Conservation (phyloP, 2,797 vertebrate species). For the Oreochromis grahami region DNA sequence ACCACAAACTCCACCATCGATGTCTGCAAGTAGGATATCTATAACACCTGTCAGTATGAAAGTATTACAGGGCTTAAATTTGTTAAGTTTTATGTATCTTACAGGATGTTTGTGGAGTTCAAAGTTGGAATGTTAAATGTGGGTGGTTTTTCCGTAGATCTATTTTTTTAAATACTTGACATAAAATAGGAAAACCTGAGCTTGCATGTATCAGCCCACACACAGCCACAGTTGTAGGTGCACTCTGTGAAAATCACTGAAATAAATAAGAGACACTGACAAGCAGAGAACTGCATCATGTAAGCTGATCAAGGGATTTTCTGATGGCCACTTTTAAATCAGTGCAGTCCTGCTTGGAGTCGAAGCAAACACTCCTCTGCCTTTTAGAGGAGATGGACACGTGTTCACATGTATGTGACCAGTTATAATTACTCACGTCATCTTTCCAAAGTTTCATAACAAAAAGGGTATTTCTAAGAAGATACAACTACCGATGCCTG, state of each 20-base stretch:
- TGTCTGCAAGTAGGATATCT: background rate
- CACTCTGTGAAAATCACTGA: background rate
- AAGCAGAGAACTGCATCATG: conserved; percentile 26
- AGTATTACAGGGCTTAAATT: background rate
- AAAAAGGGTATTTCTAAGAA: background rate
- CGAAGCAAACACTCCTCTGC: conserved; percentile 9
- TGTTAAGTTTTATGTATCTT: background rate
- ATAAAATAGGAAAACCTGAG: background rate
- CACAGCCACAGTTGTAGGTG: background rate
- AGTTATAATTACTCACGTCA: background rate
- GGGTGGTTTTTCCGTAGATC: background rate
- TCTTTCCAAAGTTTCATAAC: background rate
- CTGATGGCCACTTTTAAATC: conserved; percentile 50
- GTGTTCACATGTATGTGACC: background rate
- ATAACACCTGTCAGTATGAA: background rate
- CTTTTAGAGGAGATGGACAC: background rate
- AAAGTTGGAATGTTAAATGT: background rate
- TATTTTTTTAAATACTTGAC: background rate
- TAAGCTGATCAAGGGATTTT: conserved; percentile 69
- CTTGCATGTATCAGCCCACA: background rate
- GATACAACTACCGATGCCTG: background rate
- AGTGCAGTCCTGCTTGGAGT: conserved; percentile 15
- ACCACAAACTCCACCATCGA: background rate
- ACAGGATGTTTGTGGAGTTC: background rate
- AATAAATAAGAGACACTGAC: conserved; percentile 22